Conservation (phyloP, 1,140 invertebrate genomes). For the Eupeodes corollae region DNA sequence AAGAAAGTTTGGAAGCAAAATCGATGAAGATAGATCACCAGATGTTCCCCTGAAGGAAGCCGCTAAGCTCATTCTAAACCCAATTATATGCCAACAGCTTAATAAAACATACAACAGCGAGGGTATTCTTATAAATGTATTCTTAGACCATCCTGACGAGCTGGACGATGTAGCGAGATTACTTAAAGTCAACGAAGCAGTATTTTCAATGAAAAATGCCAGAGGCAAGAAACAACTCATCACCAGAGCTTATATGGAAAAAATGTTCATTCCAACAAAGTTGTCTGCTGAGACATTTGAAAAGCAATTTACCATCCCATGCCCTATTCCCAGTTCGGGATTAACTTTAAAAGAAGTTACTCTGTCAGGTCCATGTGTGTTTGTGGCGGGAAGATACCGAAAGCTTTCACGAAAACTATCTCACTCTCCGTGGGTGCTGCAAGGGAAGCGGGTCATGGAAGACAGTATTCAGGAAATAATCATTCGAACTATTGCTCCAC, state of each 20-base stretch:
- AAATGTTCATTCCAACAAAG: conserved; percentile 33
- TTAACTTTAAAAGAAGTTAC: conserved; percentile 38
- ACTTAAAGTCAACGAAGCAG: conserved; percentile 12
- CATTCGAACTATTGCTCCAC: conserved; percentile 46
- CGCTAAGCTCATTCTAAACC: conserved; percentile 26
- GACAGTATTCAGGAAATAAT: conserved; percentile 87
- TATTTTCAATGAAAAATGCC: conserved; percentile 14
- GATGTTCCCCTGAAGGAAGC: conserved; percentile 33
- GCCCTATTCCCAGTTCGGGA: conserved; percentile 29
- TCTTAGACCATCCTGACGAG: conserved; percentile 21
- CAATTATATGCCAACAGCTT: conserved; percentile 20
- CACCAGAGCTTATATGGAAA: conserved; percentile 45
- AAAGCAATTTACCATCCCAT: conserved; percentile 38
- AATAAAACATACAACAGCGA: conserved; percentile 24
- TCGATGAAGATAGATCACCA: conserved; percentile 16
- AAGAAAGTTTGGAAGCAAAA: conserved; percentile 25
- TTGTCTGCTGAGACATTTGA: conserved; percentile 39
- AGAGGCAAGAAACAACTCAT: conserved; percentile 30
- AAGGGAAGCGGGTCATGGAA: conserved; percentile 67
- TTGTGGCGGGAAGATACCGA: conserved; percentile 64
- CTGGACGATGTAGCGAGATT: conserved; percentile 18
- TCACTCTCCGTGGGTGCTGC: conserved; percentile 89
- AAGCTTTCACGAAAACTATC: conserved; percentile 78
- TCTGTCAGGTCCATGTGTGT: conserved; percentile 44
- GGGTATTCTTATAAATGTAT: conserved; percentile 29